These are phyloP conservation scores for Phrynosoma platyrhinos DNA, from an alignment of 2,113 vertebrate genomes.

Conservation along the genomic window DNA sequence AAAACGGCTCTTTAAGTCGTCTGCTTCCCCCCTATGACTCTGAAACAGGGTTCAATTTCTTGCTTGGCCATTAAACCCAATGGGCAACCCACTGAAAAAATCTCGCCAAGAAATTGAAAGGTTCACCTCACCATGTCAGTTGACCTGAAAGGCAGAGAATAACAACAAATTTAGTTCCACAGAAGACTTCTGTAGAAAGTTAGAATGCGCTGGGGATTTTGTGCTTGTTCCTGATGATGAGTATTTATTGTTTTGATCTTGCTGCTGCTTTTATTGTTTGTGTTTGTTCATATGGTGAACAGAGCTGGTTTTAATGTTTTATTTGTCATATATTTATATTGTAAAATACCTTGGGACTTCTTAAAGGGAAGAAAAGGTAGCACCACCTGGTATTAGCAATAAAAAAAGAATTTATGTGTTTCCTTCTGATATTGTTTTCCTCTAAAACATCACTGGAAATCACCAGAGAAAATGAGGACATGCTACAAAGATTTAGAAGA, in stretches of 20 bases:
- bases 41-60: too few species aligned
- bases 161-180: not conserved
- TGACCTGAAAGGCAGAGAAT: not conserved
- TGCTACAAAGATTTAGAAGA: not conserved
- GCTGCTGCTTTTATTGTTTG: not conserved
- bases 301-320: not conserved
- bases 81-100: too few species aligned
- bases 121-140: too few species aligned
- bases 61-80: too few species aligned
- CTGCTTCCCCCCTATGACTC: too few species aligned
- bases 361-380: not conserved
- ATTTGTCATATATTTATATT: constrained; percentile 6
- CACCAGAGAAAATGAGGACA: not conserved
- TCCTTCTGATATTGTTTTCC: not conserved
- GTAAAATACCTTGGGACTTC: not conserved
- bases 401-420: not conserved
- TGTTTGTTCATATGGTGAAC: not conserved
- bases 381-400: not conserved
- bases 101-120: too few species aligned
- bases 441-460: not conserved
- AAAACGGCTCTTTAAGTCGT: too few species aligned
- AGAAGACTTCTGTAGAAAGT: not conserved
- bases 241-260: not conserved
- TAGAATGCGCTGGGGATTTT: not conserved
- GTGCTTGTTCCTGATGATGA: not conserved